Percentiles rank a stretch among this genome's conserved stretches.
These are phyloP conservation scores for Anthopleura sola DNA, from an alignment of 64 coral and sea anemone species.

Conservation along the genomic window DNA sequence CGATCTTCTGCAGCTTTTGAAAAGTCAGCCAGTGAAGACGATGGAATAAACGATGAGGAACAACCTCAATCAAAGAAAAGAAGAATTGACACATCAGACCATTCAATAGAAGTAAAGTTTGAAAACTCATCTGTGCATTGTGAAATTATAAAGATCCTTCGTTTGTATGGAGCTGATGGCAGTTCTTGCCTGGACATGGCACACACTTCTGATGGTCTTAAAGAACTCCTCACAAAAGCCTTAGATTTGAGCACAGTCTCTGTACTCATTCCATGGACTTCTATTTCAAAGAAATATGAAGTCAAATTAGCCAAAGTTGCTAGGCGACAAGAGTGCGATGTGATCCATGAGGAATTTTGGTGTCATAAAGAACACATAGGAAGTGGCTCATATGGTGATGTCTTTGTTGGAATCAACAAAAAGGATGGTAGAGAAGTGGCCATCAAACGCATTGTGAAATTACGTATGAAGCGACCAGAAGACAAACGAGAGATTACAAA, in stretches of 20 bases:
- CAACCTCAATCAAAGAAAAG: no score
- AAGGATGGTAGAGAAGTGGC: constrained; percentile 12
- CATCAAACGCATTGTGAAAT: background rate
- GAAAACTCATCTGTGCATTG: background rate
- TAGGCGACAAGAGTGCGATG: background rate
- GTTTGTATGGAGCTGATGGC: background rate
- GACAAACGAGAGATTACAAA: no score
- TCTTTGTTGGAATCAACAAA: no score
- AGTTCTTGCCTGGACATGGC: background rate
- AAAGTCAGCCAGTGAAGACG: background rate
- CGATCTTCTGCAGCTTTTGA: no score
- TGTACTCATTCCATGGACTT: background rate
- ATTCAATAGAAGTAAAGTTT: background rate
- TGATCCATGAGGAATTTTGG: no score
- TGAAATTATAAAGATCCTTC: background rate
- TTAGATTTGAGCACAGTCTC: no score
- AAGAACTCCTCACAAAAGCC: background rate
- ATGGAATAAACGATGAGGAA: background rate
- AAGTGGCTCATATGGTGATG: no score
- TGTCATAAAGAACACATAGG: no score
- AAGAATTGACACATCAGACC: no score
- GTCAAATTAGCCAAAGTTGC: constrained; percentile 9
- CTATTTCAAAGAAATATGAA: constrained; percentile 9
- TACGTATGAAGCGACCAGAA: no score
- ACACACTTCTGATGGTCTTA: background rate